Base-by-base conservation (phyloP, 2,797 vertebrate species). In the Agapornis canus region DNA sequence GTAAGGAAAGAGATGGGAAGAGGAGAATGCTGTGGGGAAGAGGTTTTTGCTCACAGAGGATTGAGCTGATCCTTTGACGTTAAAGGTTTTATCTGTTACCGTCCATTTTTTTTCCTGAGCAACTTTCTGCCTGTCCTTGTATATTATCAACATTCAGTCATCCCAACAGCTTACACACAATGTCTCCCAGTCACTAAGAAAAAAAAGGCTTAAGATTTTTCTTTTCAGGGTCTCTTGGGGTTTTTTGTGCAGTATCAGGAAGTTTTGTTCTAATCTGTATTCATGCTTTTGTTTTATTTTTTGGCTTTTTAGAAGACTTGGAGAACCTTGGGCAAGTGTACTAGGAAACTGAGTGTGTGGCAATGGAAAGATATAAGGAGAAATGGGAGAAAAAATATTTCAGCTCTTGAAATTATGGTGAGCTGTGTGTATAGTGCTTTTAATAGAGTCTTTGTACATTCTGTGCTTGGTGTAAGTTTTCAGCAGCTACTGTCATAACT, bases 401-500 rank as follows among this genome's bases (percentile, higher is more conserved):
- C 45, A 92, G 61, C n/a, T 93, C 79, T 84, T 84, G 77, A 90
- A 81, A 71, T 90, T 68, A 65, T 83, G 73, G 78, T 78, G 91
- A 86, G 37, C 84, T 75, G 45, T 57, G 15, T 57, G 25, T 89
- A 43, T 64, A 71, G 77, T 0, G 2, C 80, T 90, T 93, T 93
- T 78, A 68, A 48, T 65, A 86, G 87, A 80, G 48, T 78, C 59
- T 70, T 84, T 6, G 35, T 90, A 89, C 59, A 48, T 82, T 89
- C 54, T 86, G 48, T 90, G 82, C 56, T 84, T 79, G 42, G 29
- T 80, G 88, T 89, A 82, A 87, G 65, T 90, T 96, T 96, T 94
- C 90, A 95, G 81, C 86, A 89, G 81, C 77, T 96, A 66, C 84
- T 95, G 86, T 89, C 54, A 37, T 94, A 97, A 86, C 71, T 94